Conservation (phyloP, 2,888 invertebrate genomes). For the Cerastis leucographa region DNA sequence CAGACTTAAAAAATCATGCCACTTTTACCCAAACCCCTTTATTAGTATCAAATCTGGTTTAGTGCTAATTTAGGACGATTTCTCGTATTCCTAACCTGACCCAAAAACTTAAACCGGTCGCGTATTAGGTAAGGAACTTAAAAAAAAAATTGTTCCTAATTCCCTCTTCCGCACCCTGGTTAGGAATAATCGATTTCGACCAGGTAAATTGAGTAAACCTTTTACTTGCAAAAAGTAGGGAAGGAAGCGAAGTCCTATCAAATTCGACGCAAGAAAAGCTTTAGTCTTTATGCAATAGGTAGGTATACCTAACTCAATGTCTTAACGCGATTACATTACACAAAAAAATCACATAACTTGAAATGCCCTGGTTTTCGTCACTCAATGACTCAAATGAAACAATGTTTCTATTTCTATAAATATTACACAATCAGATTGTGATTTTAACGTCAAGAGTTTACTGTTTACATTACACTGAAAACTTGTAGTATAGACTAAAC, state of each 20-base stretch:
- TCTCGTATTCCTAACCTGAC: no score
- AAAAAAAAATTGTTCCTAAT: no score
- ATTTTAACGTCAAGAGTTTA: conserved; percentile 41
- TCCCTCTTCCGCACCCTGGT: no score
- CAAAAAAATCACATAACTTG: not conserved
- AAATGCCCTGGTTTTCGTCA: conserved; percentile 7
- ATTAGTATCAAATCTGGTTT: not conserved
- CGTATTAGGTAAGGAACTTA: no score
- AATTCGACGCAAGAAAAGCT: not conserved
- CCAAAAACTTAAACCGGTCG: no score
- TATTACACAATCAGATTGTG: conserved; percentile 37
- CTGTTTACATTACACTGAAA: conserved; percentile 58
- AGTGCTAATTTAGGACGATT: not conserved
- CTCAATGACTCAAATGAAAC: conserved; percentile 20
- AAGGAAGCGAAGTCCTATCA: not conserved
- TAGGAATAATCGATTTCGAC: no score
- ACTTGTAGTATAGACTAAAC: conserved; percentile 62
- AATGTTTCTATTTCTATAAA: conserved; percentile 33
- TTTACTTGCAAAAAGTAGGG: not conserved
- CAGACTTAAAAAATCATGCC: no score
- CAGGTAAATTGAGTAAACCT: not conserved
- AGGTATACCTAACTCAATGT: not conserved
- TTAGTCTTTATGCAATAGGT: not conserved
- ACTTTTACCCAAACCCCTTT: no score
- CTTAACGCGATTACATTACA: not conserved